Conservation (phyloP, 2,888 invertebrate species). For the Acleris laterana region DNA sequence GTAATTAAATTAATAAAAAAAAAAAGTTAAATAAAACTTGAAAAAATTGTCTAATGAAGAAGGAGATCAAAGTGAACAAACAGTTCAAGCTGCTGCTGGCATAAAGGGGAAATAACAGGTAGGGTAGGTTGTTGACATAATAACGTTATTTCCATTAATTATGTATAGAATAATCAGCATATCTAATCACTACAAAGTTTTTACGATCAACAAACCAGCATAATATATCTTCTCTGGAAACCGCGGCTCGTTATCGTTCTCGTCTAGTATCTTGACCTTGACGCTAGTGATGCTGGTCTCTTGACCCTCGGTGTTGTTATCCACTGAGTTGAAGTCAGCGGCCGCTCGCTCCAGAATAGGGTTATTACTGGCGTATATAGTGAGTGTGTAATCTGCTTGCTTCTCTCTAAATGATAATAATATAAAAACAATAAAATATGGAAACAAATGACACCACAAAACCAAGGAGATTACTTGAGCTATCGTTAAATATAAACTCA, state of each 20-base stretch:
- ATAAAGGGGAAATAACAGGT: too few species aligned
- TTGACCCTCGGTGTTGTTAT: conserved; percentile 69
- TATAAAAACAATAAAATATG: not conserved
- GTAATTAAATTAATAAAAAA: too few species aligned
- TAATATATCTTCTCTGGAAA: conserved; percentile 87
- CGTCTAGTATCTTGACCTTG: conserved; percentile 89
- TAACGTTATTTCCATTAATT: too few species aligned
- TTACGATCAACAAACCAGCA: conserved; percentile 73
- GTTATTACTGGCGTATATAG: conserved; percentile 93
- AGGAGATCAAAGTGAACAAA: too few species aligned
- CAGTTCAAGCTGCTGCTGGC: too few species aligned
- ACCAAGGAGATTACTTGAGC: too few species aligned
- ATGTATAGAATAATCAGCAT: not conserved
- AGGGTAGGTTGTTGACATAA: too few species aligned
- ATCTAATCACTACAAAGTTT: not conserved
- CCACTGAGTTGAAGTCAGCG: conserved; percentile 66
- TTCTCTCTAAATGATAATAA: conserved; percentile 84
- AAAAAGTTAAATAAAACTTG: too few species aligned
- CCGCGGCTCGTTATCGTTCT: conserved; percentile 93
- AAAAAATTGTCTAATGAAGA: too few species aligned
- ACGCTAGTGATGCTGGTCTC: conserved; percentile 90
- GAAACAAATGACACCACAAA: not conserved
- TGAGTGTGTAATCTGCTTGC: conserved; percentile 89
- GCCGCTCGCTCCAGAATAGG: conserved; percentile 87
- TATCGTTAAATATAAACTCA: conserved; percentile 43